phyloP scores from a whole-genome alignment of 2,797 vertebrate species.

The Lemur catta region DNA sequence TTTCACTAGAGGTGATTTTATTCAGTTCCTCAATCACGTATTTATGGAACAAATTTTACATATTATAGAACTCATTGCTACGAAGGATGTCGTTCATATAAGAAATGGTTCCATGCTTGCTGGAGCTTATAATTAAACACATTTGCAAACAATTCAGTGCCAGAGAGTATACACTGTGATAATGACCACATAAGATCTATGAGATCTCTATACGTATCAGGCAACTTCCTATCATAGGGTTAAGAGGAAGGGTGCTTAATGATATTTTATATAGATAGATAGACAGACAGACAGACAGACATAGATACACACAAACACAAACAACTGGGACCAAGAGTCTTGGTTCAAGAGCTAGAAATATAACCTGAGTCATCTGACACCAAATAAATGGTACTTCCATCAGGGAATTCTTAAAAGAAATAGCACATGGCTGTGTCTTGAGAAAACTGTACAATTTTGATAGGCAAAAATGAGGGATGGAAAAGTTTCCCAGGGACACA shows the following conservation, averaged over 20 bases:
- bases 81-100: background rate
- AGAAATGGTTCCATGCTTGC: background rate
- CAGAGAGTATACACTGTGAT: background rate
- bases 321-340: background rate
- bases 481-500: background rate
- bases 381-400: background rate
- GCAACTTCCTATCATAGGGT: background rate
- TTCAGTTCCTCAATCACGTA: background rate
- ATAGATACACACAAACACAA: background rate
- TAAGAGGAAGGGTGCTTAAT: background rate
- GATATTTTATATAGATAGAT: background rate
- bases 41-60: constrained; percentile 10
- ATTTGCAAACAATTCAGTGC: background rate
- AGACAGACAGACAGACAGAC: too few relatives aligned
- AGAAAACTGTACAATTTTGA: background rate
- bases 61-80: background rate
- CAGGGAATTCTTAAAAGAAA: background rate
- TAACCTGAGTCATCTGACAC: background rate
- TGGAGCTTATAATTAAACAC: background rate
- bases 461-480: background rate
- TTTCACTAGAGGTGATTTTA: background rate
- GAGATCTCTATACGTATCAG: background rate
- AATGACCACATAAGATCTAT: background rate
- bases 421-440: background rate
- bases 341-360: background rate